phyloP scores from a whole-genome alignment of 2,888 invertebrate genomes.

The Lapara coniferarum region DNA sequence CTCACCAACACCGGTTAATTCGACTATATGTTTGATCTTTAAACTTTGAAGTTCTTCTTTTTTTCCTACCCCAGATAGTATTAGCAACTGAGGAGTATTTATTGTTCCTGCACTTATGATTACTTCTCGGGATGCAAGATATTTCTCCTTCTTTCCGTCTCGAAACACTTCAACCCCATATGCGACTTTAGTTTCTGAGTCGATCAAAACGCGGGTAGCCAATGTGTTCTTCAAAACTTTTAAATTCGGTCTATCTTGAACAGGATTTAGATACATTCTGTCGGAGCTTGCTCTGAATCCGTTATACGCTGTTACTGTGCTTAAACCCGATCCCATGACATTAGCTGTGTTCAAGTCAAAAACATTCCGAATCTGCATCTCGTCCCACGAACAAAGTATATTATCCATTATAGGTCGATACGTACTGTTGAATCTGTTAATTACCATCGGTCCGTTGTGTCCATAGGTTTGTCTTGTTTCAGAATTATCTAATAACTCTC shows the following conservation, averaged over 20 bases:
- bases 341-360: constrained; percentile 69
- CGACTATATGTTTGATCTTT: constrained; percentile 59
- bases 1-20: constrained; percentile 75
- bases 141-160: constrained; percentile 22
- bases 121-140: constrained; percentile 49
- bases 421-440: constrained; percentile 73
- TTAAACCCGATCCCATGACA: constrained; percentile 74
- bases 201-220: constrained; percentile 36
- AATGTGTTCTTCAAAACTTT: constrained; percentile 31
- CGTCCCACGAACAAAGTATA: constrained; percentile 64
- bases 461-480: constrained; percentile 58
- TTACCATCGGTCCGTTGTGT: constrained; percentile 66
- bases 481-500: constrained; percentile 42
- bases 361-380: constrained; percentile 68
- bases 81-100: constrained; percentile 77
- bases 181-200: constrained; percentile 22
- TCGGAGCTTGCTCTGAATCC: constrained; percentile 82
- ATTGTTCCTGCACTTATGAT: constrained; percentile 75
- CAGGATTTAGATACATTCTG: constrained; percentile 76
- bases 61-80: constrained; percentile 81
- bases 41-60: constrained; percentile 58
- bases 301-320: constrained; percentile 69
- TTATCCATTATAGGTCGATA: constrained; percentile 52
- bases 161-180: constrained; percentile 36
- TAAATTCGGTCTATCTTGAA: constrained; percentile 39